Conservation (phyloP, 2,113 vertebrate genomes). For the Pavo muticus region DNA sequence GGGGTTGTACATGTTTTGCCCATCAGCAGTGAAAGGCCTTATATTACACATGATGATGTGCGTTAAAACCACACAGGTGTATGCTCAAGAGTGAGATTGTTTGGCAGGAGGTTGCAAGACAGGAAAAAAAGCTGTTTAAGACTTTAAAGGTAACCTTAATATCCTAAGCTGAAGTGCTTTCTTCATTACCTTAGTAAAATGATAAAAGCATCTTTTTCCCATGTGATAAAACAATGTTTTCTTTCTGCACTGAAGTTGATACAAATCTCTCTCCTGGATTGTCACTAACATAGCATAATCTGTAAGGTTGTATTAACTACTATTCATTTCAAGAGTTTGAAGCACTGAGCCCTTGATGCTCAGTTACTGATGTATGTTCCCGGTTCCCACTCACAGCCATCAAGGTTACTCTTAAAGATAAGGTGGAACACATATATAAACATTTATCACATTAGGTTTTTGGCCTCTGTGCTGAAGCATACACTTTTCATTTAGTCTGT, state of each 20-base stretch:
- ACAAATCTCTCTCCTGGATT: background rate
- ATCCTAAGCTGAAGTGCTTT: background rate
- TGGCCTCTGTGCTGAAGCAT: background rate
- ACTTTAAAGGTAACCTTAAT: background rate
- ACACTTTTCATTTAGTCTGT: background rate
- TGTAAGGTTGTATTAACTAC: fast-evolving
- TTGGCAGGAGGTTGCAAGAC: background rate
- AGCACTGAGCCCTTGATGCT: background rate
- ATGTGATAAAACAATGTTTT: background rate
- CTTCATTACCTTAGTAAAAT: background rate
- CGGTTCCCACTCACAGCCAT: background rate
- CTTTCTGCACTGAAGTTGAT: background rate
- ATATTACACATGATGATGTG: background rate
- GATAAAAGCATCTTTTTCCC: background rate
- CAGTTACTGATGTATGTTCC: background rate
- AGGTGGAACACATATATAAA: background rate
- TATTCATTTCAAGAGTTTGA: background rate
- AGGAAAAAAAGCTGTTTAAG: background rate
- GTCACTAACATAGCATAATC: background rate
- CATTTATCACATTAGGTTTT: background rate
- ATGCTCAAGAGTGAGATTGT: background rate
- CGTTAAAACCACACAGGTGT: background rate
- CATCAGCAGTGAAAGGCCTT: background rate
- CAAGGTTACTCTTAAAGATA: background rate
- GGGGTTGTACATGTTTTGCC: background rate